These are phyloP conservation scores for Litoditis marina DNA, from an alignment of 2,888 invertebrate genomes.

Conservation along the genomic window DNA sequence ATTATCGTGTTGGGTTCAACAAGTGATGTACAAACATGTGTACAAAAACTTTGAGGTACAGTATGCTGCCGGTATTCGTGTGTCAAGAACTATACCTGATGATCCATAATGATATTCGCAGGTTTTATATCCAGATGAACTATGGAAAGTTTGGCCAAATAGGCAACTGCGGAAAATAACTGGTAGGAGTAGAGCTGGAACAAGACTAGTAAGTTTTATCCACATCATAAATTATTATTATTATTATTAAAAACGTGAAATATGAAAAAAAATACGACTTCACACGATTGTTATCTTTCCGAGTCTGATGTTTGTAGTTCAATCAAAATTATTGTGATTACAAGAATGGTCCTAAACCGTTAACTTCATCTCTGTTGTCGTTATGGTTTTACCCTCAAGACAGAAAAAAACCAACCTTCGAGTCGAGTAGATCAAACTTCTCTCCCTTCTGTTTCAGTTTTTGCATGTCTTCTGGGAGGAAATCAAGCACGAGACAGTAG, in stretches of 20 bases:
- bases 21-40: too few species aligned
- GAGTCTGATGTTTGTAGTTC: too few species aligned
- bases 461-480: slow-evolving; percentile 39
- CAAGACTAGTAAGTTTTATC: too few species aligned
- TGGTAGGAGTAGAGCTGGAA: slow-evolving; percentile 44
- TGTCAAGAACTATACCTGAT: slow-evolving; percentile 21
- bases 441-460: slow-evolving; percentile 30
- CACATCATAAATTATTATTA: slow-evolving; percentile 5
- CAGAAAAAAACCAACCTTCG: slow-evolving; percentile 15
- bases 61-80: too few species aligned
- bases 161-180: slow-evolving; percentile 42
- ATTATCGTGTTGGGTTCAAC: too few species aligned
- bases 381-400: too few species aligned
- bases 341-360: too few species aligned
- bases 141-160: slow-evolving; percentile 32
- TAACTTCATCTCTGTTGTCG: too few species aligned
- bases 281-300: too few species aligned
- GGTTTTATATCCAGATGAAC: slow-evolving; percentile 56
- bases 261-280: too few species aligned
- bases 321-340: neutral
- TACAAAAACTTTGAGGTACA: slow-evolving; percentile 1
- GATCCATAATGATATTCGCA: slow-evolving; percentile 46
- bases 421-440: slow-evolving; percentile 33
- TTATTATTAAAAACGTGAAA: too few species aligned
- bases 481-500: slow-evolving; percentile 46